These are phyloP conservation scores for Arbacia lixula DNA, from an alignment of 53 echinoderm and acorn worm genomes.

Conservation along the genomic window DNA sequence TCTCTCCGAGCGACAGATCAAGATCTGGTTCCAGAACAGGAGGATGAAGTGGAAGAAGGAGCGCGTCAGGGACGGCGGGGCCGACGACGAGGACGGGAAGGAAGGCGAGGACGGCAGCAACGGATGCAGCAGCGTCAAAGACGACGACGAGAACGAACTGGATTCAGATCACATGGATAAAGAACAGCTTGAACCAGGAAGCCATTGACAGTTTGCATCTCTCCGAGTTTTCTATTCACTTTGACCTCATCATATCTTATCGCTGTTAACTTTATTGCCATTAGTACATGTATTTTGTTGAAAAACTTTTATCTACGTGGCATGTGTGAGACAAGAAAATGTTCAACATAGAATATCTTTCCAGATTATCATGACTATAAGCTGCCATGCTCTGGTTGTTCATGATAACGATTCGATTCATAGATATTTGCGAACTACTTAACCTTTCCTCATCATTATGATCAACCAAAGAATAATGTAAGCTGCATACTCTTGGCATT, in stretches of 20 bases:
- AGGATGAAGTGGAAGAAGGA: slow-evolving; percentile 99
- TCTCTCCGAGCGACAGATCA: slow-evolving; percentile 93
- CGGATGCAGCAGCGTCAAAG: slow-evolving; percentile 33
- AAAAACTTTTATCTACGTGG: no score
- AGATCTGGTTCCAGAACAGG: slow-evolving; percentile 99
- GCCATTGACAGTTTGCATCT: no score
- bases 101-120: slow-evolving; percentile 30
- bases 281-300: not conserved
- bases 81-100: slow-evolving; percentile 45
- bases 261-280: not conserved
- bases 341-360: no score
- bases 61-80: slow-evolving; percentile 23
- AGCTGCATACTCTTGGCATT: no score
- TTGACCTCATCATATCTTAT: not conserved
- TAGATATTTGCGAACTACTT: no score
- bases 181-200: slow-evolving; percentile 19
- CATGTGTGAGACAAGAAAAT: no score
- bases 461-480: no score
- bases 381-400: no score
- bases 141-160: slow-evolving; percentile 36
- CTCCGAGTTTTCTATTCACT: no score
- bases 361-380: no score
- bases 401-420: no score
- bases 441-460: no score
- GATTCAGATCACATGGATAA: slow-evolving; percentile 38